Evolutionary conservation across 35 echinoderm and acorn worm species (phyloP).

Genomic region (Lytechinus pictus): DNA sequence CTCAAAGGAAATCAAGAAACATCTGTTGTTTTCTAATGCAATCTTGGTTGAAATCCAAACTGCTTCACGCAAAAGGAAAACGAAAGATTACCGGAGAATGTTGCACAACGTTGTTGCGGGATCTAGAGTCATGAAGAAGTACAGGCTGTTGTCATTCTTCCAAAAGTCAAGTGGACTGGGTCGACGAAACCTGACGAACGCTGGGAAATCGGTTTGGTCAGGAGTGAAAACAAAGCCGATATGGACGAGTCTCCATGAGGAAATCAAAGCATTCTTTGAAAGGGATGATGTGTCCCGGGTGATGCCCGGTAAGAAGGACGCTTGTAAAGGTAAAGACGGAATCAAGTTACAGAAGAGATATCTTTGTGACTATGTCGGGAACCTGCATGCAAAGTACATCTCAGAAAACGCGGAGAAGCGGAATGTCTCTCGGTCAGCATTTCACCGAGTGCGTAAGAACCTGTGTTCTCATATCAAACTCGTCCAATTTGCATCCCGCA

Average conservation of each 20-base stretch:
- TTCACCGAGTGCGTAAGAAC: slow-evolving; percentile 34
- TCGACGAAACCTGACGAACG: slow-evolving; percentile 26
- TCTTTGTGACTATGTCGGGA: slow-evolving; percentile 44
- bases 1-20: too few species aligned
- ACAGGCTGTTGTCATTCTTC: slow-evolving; percentile 21
- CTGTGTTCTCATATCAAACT: slow-evolving; percentile 47
- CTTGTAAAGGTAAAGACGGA: slow-evolving; percentile 40
- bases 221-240: slow-evolving; percentile 15
- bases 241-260: slow-evolving; percentile 45
- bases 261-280: too few species aligned
- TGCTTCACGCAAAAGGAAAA: too few species aligned
- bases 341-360: slow-evolving; percentile 21
- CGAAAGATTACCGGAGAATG: too few species aligned
- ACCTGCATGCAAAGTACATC: slow-evolving; percentile 40
- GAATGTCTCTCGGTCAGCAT: slow-evolving; percentile 47
- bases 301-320: slow-evolving; percentile 63
- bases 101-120: not conserved
- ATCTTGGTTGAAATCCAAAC: too few species aligned
- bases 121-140: slow-evolving; percentile 32
- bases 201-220: not conserved
- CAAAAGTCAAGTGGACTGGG: slow-evolving; percentile 43
- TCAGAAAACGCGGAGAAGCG: slow-evolving; percentile 59
- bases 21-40: too few species aligned
- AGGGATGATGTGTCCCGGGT: slow-evolving; percentile 66
- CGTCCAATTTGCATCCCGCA: slow-evolving; percentile 41